Percentiles rank a stretch among this genome's conserved stretches.
phyloP scores from a whole-genome alignment of 2,113 vertebrate species.

The Triplophysa rosa region DNA sequence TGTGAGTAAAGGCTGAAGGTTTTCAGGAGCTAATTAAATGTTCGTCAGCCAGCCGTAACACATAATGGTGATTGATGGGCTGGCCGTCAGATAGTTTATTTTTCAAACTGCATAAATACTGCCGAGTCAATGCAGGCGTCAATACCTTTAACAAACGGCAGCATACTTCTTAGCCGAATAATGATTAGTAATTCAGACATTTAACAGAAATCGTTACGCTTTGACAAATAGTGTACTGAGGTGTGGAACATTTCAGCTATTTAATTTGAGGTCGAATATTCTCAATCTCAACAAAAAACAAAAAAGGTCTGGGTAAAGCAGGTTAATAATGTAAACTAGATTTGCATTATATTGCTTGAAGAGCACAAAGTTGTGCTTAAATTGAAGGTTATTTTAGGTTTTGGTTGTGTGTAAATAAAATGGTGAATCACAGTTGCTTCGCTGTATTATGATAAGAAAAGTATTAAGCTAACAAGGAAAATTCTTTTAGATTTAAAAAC shows the following conservation, averaged over 20 bases:
- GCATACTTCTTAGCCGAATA: conserved; percentile 34
- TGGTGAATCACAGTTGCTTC: too few species aligned
- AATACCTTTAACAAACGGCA: conserved; percentile 47
- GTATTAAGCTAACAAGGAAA: too few species aligned
- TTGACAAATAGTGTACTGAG: background rate
- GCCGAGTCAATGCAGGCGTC: conserved; percentile 56
- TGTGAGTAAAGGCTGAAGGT: conserved; percentile 10
- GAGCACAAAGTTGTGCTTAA: too few species aligned
- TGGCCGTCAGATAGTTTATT: conserved; percentile 30
- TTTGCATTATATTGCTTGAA: background rate
- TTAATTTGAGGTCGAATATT: conserved; percentile 3
- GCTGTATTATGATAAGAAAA: too few species aligned
- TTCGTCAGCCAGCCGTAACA: conserved; percentile 38
- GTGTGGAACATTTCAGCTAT: conserved; percentile 16
- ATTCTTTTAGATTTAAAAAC: too few species aligned
- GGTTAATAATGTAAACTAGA: background rate
- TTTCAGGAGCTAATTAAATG: conserved; percentile 54
- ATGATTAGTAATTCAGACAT: conserved; percentile 58
- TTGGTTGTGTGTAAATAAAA: too few species aligned
- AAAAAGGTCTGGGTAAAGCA: background rate
- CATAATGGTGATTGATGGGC: conserved; percentile 60
- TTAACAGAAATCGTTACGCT: conserved; percentile 30
- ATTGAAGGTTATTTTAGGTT: too few species aligned
- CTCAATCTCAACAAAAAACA: background rate
- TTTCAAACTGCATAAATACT: conserved; percentile 47